Conservation (phyloP, 2,888 invertebrate species). For the Plebejus melissa region DNA sequence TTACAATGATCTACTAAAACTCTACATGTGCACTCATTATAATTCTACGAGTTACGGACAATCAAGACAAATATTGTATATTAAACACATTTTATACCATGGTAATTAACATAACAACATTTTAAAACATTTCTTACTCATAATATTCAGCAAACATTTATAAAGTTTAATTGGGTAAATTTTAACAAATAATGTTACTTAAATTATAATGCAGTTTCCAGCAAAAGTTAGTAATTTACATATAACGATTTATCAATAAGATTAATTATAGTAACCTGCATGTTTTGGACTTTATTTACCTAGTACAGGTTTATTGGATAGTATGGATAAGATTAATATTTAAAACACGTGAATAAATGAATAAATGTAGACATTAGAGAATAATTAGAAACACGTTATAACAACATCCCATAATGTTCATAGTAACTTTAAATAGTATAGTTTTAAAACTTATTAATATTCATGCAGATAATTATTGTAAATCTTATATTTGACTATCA, state of each 20-base stretch:
- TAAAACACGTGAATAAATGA: not conserved
- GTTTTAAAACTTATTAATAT: not conserved
- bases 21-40: not conserved
- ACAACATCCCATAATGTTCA: not conserved
- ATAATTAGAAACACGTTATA: conserved; percentile 2
- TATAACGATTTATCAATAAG: too few relatives aligned
- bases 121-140: not conserved
- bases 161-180: not conserved
- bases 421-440: not conserved
- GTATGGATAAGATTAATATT: not conserved
- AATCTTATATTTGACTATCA: not conserved
- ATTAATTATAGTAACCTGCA: too few relatives aligned
- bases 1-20: conserved; percentile 2
- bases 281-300: too few relatives aligned
- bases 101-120: not conserved
- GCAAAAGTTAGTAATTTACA: too few relatives aligned
- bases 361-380: not conserved
- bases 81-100: not conserved
- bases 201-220: too few relatives aligned
- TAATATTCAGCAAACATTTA: not conserved
- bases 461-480: not conserved
- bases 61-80: not conserved
- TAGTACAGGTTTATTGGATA: not conserved
- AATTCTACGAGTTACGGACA: not conserved
- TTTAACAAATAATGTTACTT: not conserved